Evolutionary conservation across 2,797 vertebrate species (phyloP).

Genomic region (Neoniphon sammara): DNA sequence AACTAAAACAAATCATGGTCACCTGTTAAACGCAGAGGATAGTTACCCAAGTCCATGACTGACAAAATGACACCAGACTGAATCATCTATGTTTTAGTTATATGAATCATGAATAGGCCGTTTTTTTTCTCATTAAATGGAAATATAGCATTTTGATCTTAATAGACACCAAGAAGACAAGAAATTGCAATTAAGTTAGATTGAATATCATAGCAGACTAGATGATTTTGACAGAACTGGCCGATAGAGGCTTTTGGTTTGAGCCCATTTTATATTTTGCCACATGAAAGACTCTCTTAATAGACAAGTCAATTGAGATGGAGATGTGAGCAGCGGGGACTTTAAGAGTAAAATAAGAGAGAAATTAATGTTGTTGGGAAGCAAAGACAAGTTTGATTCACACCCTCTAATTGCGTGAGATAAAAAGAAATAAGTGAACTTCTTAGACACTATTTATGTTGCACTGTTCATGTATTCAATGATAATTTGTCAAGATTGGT

Average conservation of each 20-base stretch:
- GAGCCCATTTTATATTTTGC: slow-evolving; percentile 5
- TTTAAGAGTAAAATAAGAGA: slow-evolving; percentile 25
- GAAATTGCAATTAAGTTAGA: neutral
- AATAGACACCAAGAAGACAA: neutral
- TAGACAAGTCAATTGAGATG: slow-evolving; percentile 7
- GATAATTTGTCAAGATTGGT: slow-evolving; percentile 32
- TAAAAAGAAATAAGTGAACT: slow-evolving; percentile 1
- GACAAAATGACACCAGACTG: too few species aligned
- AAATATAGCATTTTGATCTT: neutral
- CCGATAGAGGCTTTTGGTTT: slow-evolving; percentile 1
- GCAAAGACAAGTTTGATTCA: slow-evolving; percentile 19
- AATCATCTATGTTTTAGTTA: too few species aligned
- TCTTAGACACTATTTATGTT: slow-evolving; percentile 4
- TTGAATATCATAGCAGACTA: neutral
- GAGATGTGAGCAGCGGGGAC: slow-evolving; percentile 8
- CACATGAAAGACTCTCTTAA: slow-evolving; percentile 23
- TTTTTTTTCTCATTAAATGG: too few species aligned
- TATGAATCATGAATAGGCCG: too few species aligned
- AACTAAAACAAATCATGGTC: too few species aligned
- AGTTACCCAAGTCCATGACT: too few species aligned
- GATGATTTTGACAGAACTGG: slow-evolving; percentile 8
- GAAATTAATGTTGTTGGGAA: slow-evolving; percentile 20
- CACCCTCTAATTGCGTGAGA: slow-evolving; percentile 29
- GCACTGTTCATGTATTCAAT: slow-evolving; percentile 31
- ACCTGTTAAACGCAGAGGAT: too few species aligned